phyloP scores from a whole-genome alignment of 2,113 vertebrate species.

The Alouatta palliata region DNA sequence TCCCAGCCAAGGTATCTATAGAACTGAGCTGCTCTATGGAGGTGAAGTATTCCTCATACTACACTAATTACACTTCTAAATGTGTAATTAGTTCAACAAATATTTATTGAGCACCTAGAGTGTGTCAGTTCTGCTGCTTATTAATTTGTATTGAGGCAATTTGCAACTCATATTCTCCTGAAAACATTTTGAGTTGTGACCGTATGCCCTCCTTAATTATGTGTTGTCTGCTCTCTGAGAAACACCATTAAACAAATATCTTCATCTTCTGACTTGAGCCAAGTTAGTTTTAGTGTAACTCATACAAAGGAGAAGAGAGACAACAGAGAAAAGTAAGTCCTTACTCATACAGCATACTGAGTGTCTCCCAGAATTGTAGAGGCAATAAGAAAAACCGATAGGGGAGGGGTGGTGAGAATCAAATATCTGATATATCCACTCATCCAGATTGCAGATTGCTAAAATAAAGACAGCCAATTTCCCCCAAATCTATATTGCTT shows the following conservation, averaged over 20 bases:
- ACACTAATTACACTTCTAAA: not conserved
- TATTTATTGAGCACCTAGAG: not conserved
- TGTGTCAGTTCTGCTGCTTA: not conserved
- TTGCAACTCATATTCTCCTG: not conserved
- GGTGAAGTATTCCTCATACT: not conserved
- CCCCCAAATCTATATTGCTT: not conserved
- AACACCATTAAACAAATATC: constrained; percentile 27
- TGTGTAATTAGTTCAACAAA: not conserved
- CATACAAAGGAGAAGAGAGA: not conserved
- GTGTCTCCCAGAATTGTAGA: not conserved
- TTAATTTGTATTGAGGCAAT: not conserved
- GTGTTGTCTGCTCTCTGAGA: not conserved
- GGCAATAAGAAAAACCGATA: not conserved
- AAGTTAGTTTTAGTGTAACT: constrained; percentile 8
- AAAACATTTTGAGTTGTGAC: not conserved
- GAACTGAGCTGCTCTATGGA: not conserved
- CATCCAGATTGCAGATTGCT: not conserved
- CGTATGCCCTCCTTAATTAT: not conserved
- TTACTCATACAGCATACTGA: not conserved
- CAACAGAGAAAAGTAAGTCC: not conserved
- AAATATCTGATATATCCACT: not conserved
- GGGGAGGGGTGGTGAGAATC: not conserved
- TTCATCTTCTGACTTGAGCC: constrained; percentile 32
- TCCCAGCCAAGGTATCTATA: not conserved
- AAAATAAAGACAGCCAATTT: not conserved